Evolutionary conservation across 1,140 invertebrate species (phyloP).

Genomic region (Pachyrhynchus sulphureomaculatus): DNA sequence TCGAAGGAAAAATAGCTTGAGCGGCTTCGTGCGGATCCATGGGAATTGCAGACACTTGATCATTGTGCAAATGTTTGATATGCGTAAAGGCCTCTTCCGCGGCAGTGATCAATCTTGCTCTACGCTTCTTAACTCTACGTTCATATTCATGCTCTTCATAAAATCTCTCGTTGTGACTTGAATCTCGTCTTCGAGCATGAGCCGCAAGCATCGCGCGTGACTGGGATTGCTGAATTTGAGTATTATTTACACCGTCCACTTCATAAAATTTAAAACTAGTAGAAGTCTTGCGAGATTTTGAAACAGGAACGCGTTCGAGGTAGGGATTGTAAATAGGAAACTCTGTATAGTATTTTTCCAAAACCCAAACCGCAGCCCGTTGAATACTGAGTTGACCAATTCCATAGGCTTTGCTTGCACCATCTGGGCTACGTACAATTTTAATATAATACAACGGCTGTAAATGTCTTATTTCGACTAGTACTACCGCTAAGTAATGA

Average conservation of each 20-base stretch:
- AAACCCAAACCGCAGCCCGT: constrained; percentile 87
- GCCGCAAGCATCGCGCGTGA: constrained; percentile 68
- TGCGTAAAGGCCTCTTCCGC: constrained; percentile 97
- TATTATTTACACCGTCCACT: constrained; percentile 80
- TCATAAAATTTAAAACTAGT: constrained; percentile 96
- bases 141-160: constrained; percentile 98
- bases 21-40: constrained; percentile 95
- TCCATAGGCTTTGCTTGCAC: constrained; percentile 79
- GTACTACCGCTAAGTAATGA: constrained; percentile 89
- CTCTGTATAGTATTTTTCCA: constrained; percentile 94
- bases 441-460: constrained; percentile 90
- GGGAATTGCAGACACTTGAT: constrained; percentile 63
- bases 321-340: constrained; percentile 97
- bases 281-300: constrained; percentile 75
- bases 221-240: constrained; percentile 67
- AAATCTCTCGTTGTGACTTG: constrained; percentile 93
- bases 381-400: constrained; percentile 94
- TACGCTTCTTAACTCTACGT: constrained; percentile 84
- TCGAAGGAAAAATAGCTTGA: constrained; percentile 94
- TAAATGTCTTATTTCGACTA: constrained; percentile 89
- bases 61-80: constrained; percentile 79
- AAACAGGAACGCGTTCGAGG: constrained; percentile 84
- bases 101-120: constrained; percentile 84
- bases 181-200: constrained; percentile 71
- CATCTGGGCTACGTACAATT: constrained; percentile 92